Evolutionary conservation across 2,888 invertebrate genomes (phyloP).

Genomic region (Petrolisthes cinctipes): DNA sequence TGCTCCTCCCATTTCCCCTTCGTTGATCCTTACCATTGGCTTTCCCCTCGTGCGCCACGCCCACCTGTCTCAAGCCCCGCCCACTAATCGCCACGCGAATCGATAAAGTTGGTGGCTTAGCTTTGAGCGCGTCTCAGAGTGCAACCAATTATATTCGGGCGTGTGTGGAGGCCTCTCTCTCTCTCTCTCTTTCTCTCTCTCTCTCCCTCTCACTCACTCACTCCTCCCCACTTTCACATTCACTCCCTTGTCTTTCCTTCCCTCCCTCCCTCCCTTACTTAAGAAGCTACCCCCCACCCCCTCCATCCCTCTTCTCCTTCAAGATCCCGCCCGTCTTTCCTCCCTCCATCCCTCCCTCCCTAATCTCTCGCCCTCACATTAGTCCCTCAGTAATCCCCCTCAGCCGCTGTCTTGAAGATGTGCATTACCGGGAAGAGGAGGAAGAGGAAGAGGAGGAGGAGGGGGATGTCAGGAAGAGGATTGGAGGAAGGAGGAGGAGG

Average conservation of each 20-base stretch:
- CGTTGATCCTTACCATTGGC: constrained; percentile 27
- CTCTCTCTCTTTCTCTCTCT: constrained; percentile 3
- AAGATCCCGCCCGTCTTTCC: background rate
- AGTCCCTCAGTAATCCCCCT: constrained; percentile 54
- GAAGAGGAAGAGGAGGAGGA: constrained; percentile 15
- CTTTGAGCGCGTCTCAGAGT: constrained; percentile 57
- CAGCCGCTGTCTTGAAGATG: constrained; percentile 54
- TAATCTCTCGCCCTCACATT: constrained; percentile 54
- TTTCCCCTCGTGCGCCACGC: constrained; percentile 47
- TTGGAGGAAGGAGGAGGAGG: background rate
- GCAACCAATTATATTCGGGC: constrained; percentile 57
- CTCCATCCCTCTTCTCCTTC: background rate
- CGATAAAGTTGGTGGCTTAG: constrained; percentile 57
- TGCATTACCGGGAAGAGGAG: constrained; percentile 44
- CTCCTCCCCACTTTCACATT: background rate
- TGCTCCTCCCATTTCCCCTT: constrained; percentile 39
- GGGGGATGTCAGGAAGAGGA: background rate
- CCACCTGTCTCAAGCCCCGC: constrained; percentile 40
- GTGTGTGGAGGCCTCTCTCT: constrained; percentile 44
- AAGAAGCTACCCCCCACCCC: no score
- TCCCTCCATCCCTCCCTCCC: constrained; percentile 22
- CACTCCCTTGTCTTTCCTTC: background rate
- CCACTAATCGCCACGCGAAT: constrained; percentile 59
- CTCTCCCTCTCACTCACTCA: background rate
- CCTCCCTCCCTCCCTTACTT: constrained; percentile 9